Evolutionary conservation across 2,797 vertebrate genomes (phyloP).

Genomic region (Ataeniobius toweri): DNA sequence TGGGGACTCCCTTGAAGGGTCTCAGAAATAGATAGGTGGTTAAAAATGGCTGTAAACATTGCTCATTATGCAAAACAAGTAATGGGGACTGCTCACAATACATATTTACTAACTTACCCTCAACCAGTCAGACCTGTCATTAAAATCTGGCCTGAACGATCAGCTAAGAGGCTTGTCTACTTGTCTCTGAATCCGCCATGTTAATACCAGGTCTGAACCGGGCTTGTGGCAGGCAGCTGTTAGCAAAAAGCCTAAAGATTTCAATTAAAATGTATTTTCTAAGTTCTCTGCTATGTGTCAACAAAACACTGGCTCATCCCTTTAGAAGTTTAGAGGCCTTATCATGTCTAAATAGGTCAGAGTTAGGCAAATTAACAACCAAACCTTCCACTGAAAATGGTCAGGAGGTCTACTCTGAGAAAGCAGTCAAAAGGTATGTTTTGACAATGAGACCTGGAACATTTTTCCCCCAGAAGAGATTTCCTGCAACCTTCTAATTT

Average conservation of each 20-base stretch:
- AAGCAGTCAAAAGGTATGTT: not conserved
- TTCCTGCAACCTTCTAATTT: not conserved
- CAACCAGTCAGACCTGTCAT: not conserved
- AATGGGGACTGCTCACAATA: not conserved
- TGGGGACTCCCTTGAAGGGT: not conserved
- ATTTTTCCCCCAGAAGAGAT: not conserved
- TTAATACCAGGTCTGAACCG: not conserved
- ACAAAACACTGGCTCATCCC: not conserved
- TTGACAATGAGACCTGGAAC: not conserved
- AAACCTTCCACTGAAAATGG: not conserved
- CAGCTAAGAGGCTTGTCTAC: not conserved
- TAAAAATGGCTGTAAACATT: constrained; percentile 41
- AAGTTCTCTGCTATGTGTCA: not conserved
- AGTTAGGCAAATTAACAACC: not conserved
- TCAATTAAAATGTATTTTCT: not conserved
- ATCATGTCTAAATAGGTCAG: not conserved
- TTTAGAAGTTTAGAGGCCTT: not conserved
- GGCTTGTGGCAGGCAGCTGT: not conserved
- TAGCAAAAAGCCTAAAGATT: not conserved
- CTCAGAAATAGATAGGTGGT: constrained; percentile 3
- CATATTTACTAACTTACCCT: not conserved
- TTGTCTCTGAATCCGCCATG: not conserved
- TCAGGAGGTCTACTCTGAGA: not conserved
- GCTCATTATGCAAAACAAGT: constrained; percentile 18
- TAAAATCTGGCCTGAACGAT: not conserved